Evolutionary conservation across 2,888 invertebrate species (phyloP).

Genomic region (Aleiodes alternator): DNA sequence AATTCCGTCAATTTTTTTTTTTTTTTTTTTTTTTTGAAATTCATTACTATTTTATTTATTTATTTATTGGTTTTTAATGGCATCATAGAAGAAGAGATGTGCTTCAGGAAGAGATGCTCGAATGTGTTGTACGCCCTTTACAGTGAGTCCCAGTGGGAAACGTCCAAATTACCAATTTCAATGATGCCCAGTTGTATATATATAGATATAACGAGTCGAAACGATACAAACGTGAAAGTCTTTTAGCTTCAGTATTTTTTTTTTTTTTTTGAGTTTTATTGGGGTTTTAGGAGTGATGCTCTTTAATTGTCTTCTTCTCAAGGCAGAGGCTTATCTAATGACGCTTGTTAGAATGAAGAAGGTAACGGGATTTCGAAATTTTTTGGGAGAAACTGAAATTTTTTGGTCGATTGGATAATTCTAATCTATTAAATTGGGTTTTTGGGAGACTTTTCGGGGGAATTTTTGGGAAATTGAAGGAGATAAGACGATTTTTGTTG

Average conservation of each 20-base stretch:
- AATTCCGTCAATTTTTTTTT: background rate
- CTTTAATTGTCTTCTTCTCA: conserved; percentile 3
- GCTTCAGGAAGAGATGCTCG: background rate
- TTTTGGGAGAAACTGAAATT: no score
- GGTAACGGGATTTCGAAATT: background rate
- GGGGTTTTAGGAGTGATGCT: background rate
- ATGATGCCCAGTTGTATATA: background rate
- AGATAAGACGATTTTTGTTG: no score
- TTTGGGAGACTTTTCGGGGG: no score
- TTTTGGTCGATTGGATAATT: no score
- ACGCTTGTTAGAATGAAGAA: no score
- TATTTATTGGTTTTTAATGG: conserved; percentile 9
- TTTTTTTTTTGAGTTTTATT: conserved; percentile 12
- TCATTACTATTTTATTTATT: background rate
- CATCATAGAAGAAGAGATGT: background rate
- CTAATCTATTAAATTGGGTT: no score
- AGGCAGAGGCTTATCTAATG: background rate
- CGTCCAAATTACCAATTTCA: conserved; percentile 24
- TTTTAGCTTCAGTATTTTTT: background rate
- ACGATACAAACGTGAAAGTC: conserved; percentile 17
- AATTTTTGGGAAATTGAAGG: no score
- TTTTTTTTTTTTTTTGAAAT: background rate
- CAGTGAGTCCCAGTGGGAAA: conserved; percentile 7
- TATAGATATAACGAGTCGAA: conserved; percentile 10
- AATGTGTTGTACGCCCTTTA: conserved; percentile 7